A percentile compares a stretch with the other conserved stretches of the same genome.
Evolutionary conservation across 2,113 vertebrate genomes (phyloP).

Genomic region (Piprites chloris): DNA sequence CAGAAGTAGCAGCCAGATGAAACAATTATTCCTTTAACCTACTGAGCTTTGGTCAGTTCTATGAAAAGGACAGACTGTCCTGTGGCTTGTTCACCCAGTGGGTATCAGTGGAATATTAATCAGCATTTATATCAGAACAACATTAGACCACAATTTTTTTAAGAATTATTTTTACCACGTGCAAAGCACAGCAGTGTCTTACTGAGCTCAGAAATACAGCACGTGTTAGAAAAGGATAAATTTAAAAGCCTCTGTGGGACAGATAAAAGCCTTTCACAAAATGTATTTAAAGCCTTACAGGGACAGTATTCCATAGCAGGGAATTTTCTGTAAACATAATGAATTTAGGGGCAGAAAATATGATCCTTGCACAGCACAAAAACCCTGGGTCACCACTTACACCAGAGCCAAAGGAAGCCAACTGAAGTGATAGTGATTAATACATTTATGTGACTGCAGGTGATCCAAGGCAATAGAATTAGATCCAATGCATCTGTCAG

Average conservation of each 20-base stretch:
- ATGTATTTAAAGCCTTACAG: not conserved
- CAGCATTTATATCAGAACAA: not conserved
- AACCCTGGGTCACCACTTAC: not conserved
- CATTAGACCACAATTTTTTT: not conserved
- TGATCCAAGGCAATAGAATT: not conserved
- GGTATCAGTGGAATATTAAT: not conserved
- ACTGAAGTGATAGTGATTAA: not conserved
- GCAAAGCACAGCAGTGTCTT: not conserved
- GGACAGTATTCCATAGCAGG: not conserved
- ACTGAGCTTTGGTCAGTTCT: not conserved
- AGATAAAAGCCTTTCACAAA: not conserved
- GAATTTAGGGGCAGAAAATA: not conserved
- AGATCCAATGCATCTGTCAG: not conserved
- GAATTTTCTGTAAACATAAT: not conserved
- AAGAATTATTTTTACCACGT: not conserved
- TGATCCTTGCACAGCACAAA: not conserved
- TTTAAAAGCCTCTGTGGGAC: not conserved
- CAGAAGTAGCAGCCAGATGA: conserved; percentile 13
- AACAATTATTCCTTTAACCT: not conserved
- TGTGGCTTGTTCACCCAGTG: not conserved
- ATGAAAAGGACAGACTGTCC: not conserved
- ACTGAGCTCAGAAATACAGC: not conserved
- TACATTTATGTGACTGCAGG: not conserved
- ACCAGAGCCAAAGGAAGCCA: not conserved
- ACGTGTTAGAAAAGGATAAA: not conserved